A percentile compares a stretch with the other conserved stretches of the same genome.
Evolutionary conservation across 2,888 invertebrate genomes (phyloP).

Genomic region (Arge pagana): DNA sequence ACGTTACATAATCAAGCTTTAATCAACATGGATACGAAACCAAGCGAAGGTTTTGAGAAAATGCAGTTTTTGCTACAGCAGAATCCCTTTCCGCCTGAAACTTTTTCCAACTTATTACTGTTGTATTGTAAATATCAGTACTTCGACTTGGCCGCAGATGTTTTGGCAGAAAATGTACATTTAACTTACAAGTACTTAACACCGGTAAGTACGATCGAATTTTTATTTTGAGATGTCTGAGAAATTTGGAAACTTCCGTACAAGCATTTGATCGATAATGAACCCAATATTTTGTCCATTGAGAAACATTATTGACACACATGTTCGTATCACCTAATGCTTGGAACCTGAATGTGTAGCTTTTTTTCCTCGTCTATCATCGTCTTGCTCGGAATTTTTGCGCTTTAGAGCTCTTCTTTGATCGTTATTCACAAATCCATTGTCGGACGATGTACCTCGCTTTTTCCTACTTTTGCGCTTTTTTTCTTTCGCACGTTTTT

Average conservation of each 20-base stretch:
- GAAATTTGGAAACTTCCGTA: no score
- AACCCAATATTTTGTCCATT: no score
- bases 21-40: slow-evolving; percentile 84
- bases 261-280: no score
- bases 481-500: slow-evolving; percentile 39
- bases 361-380: slow-evolving; percentile 45
- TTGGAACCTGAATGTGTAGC: slow-evolving; percentile 49
- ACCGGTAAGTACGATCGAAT: slow-evolving; percentile 64
- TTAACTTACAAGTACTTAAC: slow-evolving; percentile 94
- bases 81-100: slow-evolving; percentile 96
- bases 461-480: slow-evolving; percentile 36
- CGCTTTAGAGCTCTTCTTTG: slow-evolving; percentile 34
- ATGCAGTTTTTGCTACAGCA: slow-evolving; percentile 92
- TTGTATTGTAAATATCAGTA: slow-evolving; percentile 97
- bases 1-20: slow-evolving; percentile 97
- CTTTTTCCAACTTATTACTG: slow-evolving; percentile 92
- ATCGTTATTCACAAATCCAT: slow-evolving; percentile 31
- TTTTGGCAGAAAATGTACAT: slow-evolving; percentile 95
- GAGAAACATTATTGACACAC: not conserved
- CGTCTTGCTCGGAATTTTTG: slow-evolving; percentile 29
- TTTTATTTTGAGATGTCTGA: no score
- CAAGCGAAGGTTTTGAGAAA: slow-evolving; percentile 93
- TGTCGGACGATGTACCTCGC: slow-evolving; percentile 35
- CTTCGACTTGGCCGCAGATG: slow-evolving; percentile 96
- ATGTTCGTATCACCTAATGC: slow-evolving; percentile 28